phyloP scores from a whole-genome alignment of 2,113 vertebrate species.

The Diphyllodes magnificus region DNA sequence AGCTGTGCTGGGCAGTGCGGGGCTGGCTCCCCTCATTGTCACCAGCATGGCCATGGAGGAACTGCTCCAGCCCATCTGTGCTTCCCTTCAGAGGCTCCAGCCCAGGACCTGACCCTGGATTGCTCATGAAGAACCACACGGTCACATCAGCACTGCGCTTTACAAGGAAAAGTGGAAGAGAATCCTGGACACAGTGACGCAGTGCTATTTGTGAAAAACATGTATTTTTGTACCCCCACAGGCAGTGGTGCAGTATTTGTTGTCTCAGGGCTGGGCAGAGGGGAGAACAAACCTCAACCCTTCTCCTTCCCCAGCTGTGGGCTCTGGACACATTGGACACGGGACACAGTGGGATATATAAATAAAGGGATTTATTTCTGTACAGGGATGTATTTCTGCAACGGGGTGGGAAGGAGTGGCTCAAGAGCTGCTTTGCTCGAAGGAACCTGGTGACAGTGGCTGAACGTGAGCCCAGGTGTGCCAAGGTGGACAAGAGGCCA shows the following conservation, averaged over 20 bases:
- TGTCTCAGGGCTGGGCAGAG: background rate
- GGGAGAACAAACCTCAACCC: background rate
- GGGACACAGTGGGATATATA: background rate
- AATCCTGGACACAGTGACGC: background rate
- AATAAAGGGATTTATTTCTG: constrained; percentile 17
- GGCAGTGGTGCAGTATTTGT: background rate
- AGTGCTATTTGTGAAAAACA: background rate
- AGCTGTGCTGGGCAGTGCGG: background rate
- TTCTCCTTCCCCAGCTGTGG: background rate
- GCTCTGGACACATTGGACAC: background rate
- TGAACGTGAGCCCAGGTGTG: background rate
- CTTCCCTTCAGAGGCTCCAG: background rate
- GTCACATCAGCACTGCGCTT: background rate
- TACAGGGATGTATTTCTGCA: background rate
- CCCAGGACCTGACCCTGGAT: background rate
- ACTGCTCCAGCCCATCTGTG: background rate
- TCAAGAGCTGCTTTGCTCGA: accelerated
- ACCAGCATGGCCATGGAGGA: background rate
- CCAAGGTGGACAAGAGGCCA: background rate
- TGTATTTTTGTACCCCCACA: background rate
- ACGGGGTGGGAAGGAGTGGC: background rate
- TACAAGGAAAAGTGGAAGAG: background rate
- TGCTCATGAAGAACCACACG: background rate
- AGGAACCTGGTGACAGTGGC: accelerated
- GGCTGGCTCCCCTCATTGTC: background rate